These are phyloP conservation scores for Acanthurus leucopareius DNA, from an alignment of 2,797 vertebrate species.

Conservation along the genomic window DNA sequence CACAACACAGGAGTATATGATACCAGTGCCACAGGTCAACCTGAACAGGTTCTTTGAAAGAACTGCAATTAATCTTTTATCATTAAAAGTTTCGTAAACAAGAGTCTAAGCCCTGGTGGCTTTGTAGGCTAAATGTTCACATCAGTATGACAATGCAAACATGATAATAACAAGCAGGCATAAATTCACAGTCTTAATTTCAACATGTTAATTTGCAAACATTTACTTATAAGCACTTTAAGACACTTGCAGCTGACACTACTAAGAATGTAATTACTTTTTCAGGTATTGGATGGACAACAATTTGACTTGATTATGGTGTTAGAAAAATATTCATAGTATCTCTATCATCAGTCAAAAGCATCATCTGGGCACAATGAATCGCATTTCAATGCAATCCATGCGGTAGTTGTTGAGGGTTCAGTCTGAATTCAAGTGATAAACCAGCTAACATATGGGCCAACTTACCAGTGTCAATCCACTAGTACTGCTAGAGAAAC, in stretches of 20 bases:
- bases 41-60: slow-evolving; percentile 2
- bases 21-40: slow-evolving; percentile 18
- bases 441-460: too few species aligned
- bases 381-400: neutral
- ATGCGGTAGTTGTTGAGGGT: too few species aligned
- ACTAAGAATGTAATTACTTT: too few species aligned
- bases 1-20: slow-evolving; percentile 28
- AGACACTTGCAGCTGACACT: neutral
- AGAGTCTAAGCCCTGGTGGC: neutral
- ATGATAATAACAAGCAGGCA: neutral
- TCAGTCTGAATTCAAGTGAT: too few species aligned
- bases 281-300: too few species aligned
- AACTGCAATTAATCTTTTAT: slow-evolving; percentile 3
- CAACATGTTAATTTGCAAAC: neutral
- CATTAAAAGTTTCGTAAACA: slow-evolving; percentile 2
- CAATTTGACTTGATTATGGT: too few species aligned
- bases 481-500: too few species aligned
- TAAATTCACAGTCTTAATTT: neutral
- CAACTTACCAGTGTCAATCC: too few species aligned
- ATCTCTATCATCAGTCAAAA: neutral
- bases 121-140: neutral
- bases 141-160: neutral
- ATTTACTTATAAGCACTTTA: neutral
- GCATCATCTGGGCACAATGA: neutral
- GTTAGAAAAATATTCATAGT: neutral